A percentile compares a stretch with the other conserved stretches of the same genome.
Conservation (phyloP, 1,140 invertebrate genomes). For the Gonatopus flavifemur region DNA sequence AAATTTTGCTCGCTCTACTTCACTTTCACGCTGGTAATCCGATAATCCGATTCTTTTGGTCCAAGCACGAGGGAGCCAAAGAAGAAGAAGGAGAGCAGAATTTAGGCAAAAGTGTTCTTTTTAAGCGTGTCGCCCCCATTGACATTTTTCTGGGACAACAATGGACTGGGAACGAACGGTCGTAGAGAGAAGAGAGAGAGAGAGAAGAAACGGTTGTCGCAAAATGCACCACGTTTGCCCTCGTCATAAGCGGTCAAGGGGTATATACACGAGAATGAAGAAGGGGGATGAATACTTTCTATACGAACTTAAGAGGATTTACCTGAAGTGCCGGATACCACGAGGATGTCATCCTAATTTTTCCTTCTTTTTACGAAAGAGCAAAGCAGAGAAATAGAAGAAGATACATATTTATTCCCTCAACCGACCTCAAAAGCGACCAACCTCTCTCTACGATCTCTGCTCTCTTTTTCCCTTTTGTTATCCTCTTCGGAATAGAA, state of each 20-base stretch:
- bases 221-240: slow-evolving; percentile 21
- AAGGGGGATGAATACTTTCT: slow-evolving; percentile 40
- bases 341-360: slow-evolving; percentile 48
- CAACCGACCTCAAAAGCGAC: slow-evolving; percentile 19
- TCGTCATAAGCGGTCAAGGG: no score
- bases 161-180: slow-evolving; percentile 50
- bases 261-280: no score
- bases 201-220: slow-evolving; percentile 21
- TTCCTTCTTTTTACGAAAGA: slow-evolving; percentile 31
- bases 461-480: background rate
- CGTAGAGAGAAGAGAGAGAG: slow-evolving; percentile 14
- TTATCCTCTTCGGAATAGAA: background rate
- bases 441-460: no score
- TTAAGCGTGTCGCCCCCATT: slow-evolving; percentile 35
- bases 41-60: slow-evolving; percentile 53
- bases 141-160: slow-evolving; percentile 48
- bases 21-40: slow-evolving; percentile 40
- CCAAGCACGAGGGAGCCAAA: no score
- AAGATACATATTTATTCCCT: slow-evolving; percentile 4
- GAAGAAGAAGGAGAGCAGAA: no score
- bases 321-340: slow-evolving; percentile 44
- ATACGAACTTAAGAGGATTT: slow-evolving; percentile 46
- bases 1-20: slow-evolving; percentile 40
- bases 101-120: slow-evolving; percentile 39
- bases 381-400: background rate